Evolutionary conservation across 2,888 invertebrate species (phyloP).

Genomic region (Eupelmus urozonus): DNA sequence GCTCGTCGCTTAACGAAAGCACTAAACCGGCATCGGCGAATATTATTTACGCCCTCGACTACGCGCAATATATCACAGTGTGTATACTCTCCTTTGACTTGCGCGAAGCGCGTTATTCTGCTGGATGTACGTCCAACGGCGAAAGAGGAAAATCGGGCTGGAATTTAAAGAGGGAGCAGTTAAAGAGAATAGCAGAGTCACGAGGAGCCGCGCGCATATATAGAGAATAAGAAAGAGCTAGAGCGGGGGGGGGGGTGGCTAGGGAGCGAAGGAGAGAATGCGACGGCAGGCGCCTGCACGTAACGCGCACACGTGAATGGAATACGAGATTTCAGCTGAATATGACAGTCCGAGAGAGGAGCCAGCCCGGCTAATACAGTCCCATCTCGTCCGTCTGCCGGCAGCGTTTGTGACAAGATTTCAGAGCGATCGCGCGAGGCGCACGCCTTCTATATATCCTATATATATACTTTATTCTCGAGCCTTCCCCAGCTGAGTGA

Average conservation of each 20-base stretch:
- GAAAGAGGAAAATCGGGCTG: no score
- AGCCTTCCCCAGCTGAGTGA: background rate
- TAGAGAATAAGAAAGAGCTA: background rate
- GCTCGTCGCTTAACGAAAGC: no score
- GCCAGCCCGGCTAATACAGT: constrained; percentile 62
- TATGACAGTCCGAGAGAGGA: constrained; percentile 61
- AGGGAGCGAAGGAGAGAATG: constrained; percentile 1
- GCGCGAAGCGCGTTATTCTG: no score
- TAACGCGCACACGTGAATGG: constrained; percentile 65
- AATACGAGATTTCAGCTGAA: constrained; percentile 68
- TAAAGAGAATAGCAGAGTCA: constrained; percentile 8
- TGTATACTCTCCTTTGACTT: no score
- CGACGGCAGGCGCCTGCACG: constrained; percentile 61
- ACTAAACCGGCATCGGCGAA: no score
- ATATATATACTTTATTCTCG: no score
- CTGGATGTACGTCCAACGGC: no score
- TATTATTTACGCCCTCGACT: no score
- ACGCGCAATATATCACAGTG: no score
- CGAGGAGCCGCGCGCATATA: background rate
- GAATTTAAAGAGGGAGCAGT: background rate
- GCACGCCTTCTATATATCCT: background rate
- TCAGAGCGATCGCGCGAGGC: constrained; percentile 61
- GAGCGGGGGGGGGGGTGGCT: background rate
- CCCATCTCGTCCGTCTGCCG: constrained; percentile 64
- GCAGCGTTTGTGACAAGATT: constrained; percentile 67